These are phyloP conservation scores for Conopomorpha cramerella DNA, from an alignment of 1,140 invertebrate genomes.

Conservation along the genomic window DNA sequence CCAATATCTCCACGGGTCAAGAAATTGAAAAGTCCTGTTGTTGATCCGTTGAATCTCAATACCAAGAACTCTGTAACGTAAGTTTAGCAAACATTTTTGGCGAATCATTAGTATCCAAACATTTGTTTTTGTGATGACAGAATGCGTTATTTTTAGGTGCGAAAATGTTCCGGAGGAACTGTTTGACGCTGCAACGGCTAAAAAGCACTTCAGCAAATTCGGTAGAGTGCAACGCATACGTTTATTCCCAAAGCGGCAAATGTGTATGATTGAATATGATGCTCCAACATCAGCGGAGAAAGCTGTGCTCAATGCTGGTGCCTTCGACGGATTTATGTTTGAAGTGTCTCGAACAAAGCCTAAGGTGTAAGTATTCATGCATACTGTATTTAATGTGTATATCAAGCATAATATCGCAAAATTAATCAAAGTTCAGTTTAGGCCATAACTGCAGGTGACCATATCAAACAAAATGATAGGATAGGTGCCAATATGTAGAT, in stretches of 20 bases:
- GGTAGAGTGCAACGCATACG: conserved; percentile 65
- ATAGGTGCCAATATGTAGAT: too few relatives aligned
- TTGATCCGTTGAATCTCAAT: conserved; percentile 17
- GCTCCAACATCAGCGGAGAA: conserved; percentile 58
- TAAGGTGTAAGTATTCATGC: conserved; percentile 29
- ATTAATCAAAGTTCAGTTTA: too few relatives aligned
- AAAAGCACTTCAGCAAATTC: conserved; percentile 68
- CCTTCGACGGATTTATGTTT: conserved; percentile 66
- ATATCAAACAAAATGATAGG: too few relatives aligned
- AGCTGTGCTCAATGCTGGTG: conserved; percentile 63
- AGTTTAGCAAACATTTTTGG: conserved; percentile 7
- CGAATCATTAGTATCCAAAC: too few relatives aligned
- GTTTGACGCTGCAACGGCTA: conserved; percentile 64
- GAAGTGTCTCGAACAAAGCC: conserved; percentile 58
- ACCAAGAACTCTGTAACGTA: conserved; percentile 40
- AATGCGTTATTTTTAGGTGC: conserved; percentile 49
- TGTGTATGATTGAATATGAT: conserved; percentile 67
- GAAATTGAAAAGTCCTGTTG: conserved; percentile 23
- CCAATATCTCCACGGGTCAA: conserved; percentile 11
- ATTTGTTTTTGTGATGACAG: neutral
- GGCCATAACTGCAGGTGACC: too few relatives aligned
- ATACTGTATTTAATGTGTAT: too few relatives aligned
- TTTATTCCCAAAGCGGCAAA: conserved; percentile 62
- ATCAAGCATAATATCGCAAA: too few relatives aligned
- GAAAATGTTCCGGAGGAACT: conserved; percentile 67